A percentile compares a stretch with the other conserved stretches of the same genome.
Conservation (phyloP, 2,888 invertebrate species). For the Epirrhoe alternata region DNA sequence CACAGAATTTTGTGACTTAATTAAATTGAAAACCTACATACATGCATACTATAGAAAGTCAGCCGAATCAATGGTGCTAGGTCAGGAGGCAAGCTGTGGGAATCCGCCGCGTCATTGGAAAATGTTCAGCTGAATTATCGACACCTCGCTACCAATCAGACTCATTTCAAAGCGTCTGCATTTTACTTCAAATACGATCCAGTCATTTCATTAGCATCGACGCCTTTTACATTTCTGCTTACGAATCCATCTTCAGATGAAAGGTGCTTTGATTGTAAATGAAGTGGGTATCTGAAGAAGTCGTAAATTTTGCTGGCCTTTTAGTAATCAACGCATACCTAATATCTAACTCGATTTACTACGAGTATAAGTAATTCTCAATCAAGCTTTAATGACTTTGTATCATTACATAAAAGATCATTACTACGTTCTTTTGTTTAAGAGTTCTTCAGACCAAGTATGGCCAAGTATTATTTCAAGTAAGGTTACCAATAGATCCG, state of each 20-base stretch:
- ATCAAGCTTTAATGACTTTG: not conserved
- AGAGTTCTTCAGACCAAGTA: too few species aligned
- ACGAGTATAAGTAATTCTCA: not conserved
- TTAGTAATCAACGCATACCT: slow-evolving; percentile 13
- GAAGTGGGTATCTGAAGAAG: slow-evolving; percentile 20
- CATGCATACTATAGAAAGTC: not conserved
- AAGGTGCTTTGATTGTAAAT: slow-evolving; percentile 35
- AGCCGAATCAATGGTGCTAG: slow-evolving; percentile 10
- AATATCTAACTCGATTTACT: not conserved
- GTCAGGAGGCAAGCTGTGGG: slow-evolving; percentile 7
- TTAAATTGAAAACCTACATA: not conserved
- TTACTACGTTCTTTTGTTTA: too few species aligned
- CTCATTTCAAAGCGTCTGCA: slow-evolving; percentile 37
- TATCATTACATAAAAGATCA: too few species aligned
- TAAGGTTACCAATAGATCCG: not conserved
- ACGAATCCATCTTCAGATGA: slow-evolving; percentile 26
- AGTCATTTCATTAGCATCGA: slow-evolving; percentile 35
- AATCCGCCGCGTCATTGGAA: slow-evolving; percentile 23
- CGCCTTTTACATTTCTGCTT: slow-evolving; percentile 31
- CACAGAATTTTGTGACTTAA: not conserved
- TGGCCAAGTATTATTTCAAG: too few species aligned
- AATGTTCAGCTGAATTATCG: slow-evolving; percentile 33
- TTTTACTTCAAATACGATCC: slow-evolving; percentile 37
- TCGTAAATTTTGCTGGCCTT: slow-evolving; percentile 16
- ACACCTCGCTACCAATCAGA: slow-evolving; percentile 38